phyloP scores from a whole-genome alignment of 2,888 invertebrate genomes.

The Hyposoter didymator region DNA sequence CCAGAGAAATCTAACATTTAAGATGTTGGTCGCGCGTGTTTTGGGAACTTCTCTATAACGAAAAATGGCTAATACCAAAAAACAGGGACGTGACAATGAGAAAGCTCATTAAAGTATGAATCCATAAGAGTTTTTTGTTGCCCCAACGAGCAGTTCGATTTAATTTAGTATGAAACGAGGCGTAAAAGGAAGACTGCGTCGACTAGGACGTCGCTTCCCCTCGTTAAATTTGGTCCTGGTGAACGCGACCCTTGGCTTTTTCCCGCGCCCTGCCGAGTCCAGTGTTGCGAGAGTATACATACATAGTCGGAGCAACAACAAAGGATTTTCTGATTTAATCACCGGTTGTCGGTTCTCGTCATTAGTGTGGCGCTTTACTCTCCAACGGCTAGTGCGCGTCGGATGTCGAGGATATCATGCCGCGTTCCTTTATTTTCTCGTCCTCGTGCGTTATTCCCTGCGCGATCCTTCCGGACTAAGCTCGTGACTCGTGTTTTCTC shows the following conservation, averaged over 20 bases:
- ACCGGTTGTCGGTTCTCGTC: slow-evolving; percentile 36
- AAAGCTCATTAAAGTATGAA: too few species aligned
- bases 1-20: too few species aligned
- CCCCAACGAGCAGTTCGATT: too few species aligned
- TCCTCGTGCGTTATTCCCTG: slow-evolving; percentile 4
- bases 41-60: too few species aligned
- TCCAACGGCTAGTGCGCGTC: slow-evolving; percentile 13
- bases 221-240: slow-evolving; percentile 29
- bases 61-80: too few species aligned
- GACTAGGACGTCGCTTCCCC: slow-evolving; percentile 9
- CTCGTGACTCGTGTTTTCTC: slow-evolving; percentile 5
- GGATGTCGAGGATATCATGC: slow-evolving; percentile 21
- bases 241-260: slow-evolving; percentile 38
- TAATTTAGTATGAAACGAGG: slow-evolving; percentile 27
- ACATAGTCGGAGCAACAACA: not conserved
- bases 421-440: slow-evolving; percentile 14
- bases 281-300: not conserved
- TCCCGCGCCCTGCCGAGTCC: slow-evolving; percentile 19
- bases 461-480: not conserved
- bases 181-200: slow-evolving; percentile 42
- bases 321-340: slow-evolving; percentile 29
- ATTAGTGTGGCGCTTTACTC: slow-evolving; percentile 35
- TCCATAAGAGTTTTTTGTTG: too few species aligned
- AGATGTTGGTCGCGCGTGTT: too few species aligned
- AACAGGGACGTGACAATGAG: too few species aligned